Base-by-base conservation (phyloP, 2,888 invertebrate species). In the Netelia fuscicornis region DNA sequence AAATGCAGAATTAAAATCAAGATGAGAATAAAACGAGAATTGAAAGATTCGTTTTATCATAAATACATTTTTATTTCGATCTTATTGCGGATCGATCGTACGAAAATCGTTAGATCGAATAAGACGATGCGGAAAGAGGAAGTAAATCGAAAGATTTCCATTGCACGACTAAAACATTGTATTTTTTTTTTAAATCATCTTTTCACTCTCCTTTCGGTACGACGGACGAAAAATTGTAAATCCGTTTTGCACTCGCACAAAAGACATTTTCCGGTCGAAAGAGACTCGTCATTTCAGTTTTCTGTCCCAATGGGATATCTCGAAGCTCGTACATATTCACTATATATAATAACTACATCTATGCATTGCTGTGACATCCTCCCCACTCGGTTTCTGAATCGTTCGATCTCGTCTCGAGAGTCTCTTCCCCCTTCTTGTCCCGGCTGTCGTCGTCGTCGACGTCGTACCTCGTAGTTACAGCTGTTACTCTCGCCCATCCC, bases 391-490 rank as follows among this genome's bases (percentile, higher is more conserved):
- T 72, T 71, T 58, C 42, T 64, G 64, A 71, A 76, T 72, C 80
- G 80, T 80, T 84, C 54, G 76, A 65, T 80, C 79, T 80, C 84
- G 75, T 65, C 79, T 75, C 70, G 70, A 54, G 71, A 23, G 48
- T 9, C 30, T 30, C 58, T 60, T 68, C 58, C 37, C 42, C 58
- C 23, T 17, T 42, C 65, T 23, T 56, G 52, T 65, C 48, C 68
- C 37, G 52, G 52, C 65, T n/a, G 17, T 23, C 44, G 52, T 64
- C 58, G 58, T 83, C 79, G 74, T 70, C 65, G 48, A 56, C 71
- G 70, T 58, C 74, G 71, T 76, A 54, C 76, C 84, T 80, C 84
- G 80, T 84, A 81, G 71, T 72, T 81, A 54, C 84, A 84, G 84
- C 84, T 84, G 84, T 84, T 84, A 80, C 84, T 81, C 60, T 48